Percentiles rank a stretch among this genome's conserved stretches.
Conservation (phyloP, 2,888 invertebrate genomes). For the Lutraria lutraria region DNA sequence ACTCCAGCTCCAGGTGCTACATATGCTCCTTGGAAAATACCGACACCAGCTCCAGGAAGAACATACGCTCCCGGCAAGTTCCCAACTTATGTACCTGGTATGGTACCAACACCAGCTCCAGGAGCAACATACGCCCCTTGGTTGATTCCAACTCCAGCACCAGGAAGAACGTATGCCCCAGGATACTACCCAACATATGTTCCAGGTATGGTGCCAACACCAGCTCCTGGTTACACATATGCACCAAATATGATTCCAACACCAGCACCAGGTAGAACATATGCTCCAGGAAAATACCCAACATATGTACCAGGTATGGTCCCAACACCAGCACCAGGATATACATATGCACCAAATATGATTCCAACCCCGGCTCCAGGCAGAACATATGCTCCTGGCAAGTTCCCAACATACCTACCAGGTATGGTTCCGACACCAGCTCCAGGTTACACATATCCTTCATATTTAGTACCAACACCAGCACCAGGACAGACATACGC, state of each 20-base stretch:
- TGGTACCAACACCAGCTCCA: conserved; percentile 72
- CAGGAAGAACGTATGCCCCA: conserved; percentile 66
- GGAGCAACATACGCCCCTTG: conserved; percentile 65
- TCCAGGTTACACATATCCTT: conserved; percentile 57
- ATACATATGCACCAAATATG: conserved; percentile 69
- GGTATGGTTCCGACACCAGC: conserved; percentile 70
- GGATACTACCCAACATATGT: conserved; percentile 62
- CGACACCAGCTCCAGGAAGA: conserved; percentile 63
- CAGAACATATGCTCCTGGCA: conserved; percentile 67
- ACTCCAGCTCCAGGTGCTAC: conserved; percentile 70
- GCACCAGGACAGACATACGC: conserved; percentile 68
- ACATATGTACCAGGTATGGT: conserved; percentile 70
- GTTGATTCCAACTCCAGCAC: conserved; percentile 66
- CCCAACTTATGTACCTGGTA: conserved; percentile 68
- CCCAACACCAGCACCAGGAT: conserved; percentile 70
- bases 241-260: conserved; percentile 66
- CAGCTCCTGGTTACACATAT: conserved; percentile 67
- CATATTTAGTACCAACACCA: conserved; percentile 62
- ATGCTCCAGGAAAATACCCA: conserved; percentile 68
- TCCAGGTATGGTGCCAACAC: conserved; percentile 70
- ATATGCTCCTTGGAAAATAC: conserved; percentile 66
- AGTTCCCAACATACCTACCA: conserved; percentile 67
- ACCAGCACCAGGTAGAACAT: conserved; percentile 69
- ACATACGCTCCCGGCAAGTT: conserved; percentile 68
- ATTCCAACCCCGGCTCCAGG: conserved; percentile 73